A percentile compares a stretch with the other conserved stretches of the same genome.
Conservation (phyloP, 2,113 vertebrate genomes). For the Eurystomus gularis region DNA sequence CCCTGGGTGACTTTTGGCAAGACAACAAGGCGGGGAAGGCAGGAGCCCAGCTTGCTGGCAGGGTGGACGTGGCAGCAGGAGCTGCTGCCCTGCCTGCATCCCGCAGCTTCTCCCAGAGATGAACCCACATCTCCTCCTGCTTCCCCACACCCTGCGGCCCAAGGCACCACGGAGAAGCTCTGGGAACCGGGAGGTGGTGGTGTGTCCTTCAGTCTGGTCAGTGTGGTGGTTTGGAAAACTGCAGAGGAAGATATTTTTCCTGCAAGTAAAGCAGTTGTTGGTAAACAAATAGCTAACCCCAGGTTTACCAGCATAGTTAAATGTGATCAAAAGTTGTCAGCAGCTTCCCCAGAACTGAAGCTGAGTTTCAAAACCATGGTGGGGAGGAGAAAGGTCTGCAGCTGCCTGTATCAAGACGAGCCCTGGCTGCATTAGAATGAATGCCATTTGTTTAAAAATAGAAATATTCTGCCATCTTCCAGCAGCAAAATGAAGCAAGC, state of each 20-base stretch:
- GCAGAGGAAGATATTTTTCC: background rate
- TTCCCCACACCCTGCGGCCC: background rate
- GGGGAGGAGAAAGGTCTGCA: background rate
- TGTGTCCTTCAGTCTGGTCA: background rate
- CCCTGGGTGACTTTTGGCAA: background rate
- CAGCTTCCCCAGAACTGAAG: background rate
- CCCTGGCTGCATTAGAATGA: conserved; percentile 33
- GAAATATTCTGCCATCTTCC: conserved; percentile 58
- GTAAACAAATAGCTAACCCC: background rate
- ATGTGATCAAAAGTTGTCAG: background rate
- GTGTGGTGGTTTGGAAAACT: background rate
- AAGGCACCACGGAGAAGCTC: background rate
- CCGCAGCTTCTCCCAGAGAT: background rate
- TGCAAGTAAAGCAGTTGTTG: background rate
- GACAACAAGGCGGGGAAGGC: background rate
- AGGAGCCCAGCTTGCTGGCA: background rate
- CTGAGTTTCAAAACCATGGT: background rate
- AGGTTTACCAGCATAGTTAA: background rate
- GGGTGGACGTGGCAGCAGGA: background rate
- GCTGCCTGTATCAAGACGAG: background rate
- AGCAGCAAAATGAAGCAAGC: conserved; percentile 53
- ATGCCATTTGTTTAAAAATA: conserved; percentile 66
- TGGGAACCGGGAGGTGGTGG: rapidly evolving
- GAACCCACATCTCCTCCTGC: background rate
- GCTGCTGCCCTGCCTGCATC: background rate